A percentile compares a stretch with the other conserved stretches of the same genome.
Evolutionary conservation across 2,888 invertebrate species (phyloP).

Genomic region (Hemaris fuciformis): DNA sequence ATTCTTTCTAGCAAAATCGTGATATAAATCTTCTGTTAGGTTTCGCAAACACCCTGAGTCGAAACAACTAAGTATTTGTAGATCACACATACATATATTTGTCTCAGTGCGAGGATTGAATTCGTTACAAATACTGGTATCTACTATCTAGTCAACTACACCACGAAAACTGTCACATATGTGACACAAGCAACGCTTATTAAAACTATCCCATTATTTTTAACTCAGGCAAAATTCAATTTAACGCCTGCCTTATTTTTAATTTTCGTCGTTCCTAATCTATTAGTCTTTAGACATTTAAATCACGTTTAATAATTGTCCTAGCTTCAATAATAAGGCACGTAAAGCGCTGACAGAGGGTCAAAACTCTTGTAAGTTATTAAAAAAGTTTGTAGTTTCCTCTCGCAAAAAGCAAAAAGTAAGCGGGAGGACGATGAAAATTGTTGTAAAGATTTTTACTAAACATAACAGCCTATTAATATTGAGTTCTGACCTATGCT

Average conservation of each 20-base stretch:
- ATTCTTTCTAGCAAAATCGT: no score
- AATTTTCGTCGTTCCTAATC: not conserved
- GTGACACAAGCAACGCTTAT: not conserved
- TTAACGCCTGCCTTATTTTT: constrained; percentile 2
- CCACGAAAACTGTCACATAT: not conserved
- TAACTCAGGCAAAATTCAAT: not conserved
- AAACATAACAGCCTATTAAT: no score
- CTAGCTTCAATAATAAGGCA: not conserved
- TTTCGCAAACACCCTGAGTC: no score
- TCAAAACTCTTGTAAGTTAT: not conserved
- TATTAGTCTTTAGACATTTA: not conserved
- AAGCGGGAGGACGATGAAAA: no score
- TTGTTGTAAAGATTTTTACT: no score
- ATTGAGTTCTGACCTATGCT: no score
- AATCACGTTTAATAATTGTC: not conserved
- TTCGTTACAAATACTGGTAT: no score
- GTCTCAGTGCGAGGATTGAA: no score
- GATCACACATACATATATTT: no score
- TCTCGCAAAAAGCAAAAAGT: not conserved
- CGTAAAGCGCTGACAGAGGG: not conserved
- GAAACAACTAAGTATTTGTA: no score
- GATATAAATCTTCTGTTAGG: no score
- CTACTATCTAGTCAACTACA: not conserved
- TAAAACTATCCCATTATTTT: not conserved
- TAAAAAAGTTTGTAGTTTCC: not conserved